phyloP scores from a whole-genome alignment of 1,140 invertebrate species.

The Rhyzopertha dominica region DNA sequence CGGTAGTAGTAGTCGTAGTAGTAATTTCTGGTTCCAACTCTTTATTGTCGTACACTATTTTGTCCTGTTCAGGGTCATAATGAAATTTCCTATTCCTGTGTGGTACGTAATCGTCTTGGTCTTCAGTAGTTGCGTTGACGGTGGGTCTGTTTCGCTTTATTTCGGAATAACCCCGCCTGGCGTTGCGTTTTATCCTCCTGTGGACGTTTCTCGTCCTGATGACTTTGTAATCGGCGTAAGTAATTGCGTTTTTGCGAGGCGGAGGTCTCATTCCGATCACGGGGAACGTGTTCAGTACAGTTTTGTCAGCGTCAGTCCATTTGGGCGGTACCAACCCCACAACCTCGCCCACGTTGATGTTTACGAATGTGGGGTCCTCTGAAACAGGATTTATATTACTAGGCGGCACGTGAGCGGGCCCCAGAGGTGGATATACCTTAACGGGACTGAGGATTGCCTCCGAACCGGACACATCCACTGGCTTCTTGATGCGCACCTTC shows the following conservation, averaged over 20 bases:
- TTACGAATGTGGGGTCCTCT: no score
- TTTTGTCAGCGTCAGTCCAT: no score
- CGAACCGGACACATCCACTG: conserved; percentile 12
- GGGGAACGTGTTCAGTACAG: conserved; percentile 26
- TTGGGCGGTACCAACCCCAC: conserved; percentile 30
- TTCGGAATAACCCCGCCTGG: conserved; percentile 20
- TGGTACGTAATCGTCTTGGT: conserved; percentile 41
- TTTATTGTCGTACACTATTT: conserved; percentile 38
- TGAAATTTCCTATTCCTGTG: conserved; percentile 39
- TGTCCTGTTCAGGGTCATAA: conserved; percentile 38
- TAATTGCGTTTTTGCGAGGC: conserved; percentile 21
- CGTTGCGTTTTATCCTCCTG: not conserved
- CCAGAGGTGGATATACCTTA: conserved; percentile 6
- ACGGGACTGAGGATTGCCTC: conserved; percentile 13
- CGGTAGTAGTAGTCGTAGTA: conserved; percentile 20
- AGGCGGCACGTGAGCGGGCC: not conserved
- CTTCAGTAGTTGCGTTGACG: conserved; percentile 20
- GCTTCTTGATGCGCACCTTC: conserved; percentile 9
- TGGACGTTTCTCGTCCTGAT: no score
- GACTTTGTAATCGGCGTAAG: conserved; percentile 25
- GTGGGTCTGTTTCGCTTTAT: conserved; percentile 5
- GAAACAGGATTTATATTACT: no score
- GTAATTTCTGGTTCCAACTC: conserved; percentile 5
- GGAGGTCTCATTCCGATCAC: conserved; percentile 40
- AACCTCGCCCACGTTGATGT: conserved; percentile 5